These are phyloP conservation scores for Syngnathus floridae DNA, from an alignment of 2,113 vertebrate species.

Conservation along the genomic window DNA sequence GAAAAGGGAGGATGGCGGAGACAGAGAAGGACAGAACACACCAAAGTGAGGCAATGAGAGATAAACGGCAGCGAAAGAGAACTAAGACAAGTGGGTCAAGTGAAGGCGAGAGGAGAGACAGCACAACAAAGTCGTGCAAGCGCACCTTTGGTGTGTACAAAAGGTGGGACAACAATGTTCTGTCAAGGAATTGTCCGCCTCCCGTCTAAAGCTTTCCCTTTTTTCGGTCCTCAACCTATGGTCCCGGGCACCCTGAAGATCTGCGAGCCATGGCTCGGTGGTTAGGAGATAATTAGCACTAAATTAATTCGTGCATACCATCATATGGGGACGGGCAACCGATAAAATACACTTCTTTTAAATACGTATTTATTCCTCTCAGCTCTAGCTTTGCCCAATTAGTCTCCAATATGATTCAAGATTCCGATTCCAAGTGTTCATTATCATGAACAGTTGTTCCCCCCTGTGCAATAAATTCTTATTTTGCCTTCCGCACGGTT, in stretches of 20 bases:
- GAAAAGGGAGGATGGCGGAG: slow-evolving; percentile 35
- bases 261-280: not conserved
- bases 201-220: slow-evolving; percentile 13
- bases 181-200: slow-evolving; percentile 29
- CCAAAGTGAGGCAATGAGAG: slow-evolving; percentile 24
- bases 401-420: not conserved
- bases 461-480: not conserved
- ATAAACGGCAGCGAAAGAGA: slow-evolving; percentile 35
- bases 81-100: slow-evolving; percentile 33
- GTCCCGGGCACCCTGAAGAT: not conserved
- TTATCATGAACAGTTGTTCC: not conserved
- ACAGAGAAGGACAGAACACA: slow-evolving; percentile 48
- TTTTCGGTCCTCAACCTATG: not conserved
- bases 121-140: slow-evolving; percentile 25
- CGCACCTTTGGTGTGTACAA: not conserved
- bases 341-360: not conserved
- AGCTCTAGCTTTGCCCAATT: not conserved
- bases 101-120: slow-evolving; percentile 38
- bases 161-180: not conserved
- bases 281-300: not conserved
- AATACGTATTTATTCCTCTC: not conserved
- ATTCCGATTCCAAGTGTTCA: not conserved
- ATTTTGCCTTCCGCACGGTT: not conserved
- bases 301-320: not conserved
- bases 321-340: not conserved